Percentiles rank a stretch among this genome's conserved stretches.
phyloP scores from a whole-genome alignment of 2,888 invertebrate species.

The Drosophila seclusa region DNA sequence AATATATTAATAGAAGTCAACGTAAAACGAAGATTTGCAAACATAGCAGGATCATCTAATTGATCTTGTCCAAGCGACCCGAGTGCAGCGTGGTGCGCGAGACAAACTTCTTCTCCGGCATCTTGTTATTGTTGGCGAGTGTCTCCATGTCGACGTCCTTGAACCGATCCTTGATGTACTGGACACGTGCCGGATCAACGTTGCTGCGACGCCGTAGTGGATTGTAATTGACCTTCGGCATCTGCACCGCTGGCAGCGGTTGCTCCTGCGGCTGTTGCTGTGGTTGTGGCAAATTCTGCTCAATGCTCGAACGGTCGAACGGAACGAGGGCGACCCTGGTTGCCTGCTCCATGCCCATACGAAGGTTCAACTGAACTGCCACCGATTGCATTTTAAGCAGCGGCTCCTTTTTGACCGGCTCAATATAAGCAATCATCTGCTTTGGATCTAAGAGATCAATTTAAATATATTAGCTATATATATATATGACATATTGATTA shows the following conservation, averaged over 20 bases:
- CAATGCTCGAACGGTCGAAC: conserved; percentile 3
- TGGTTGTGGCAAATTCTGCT: conserved; percentile 7
- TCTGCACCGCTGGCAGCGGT: background rate
- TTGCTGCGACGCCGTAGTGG: conserved; percentile 56
- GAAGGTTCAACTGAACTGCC: background rate
- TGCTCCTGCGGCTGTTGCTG: background rate
- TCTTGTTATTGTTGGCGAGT: conserved; percentile 22
- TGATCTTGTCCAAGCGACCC: conserved; percentile 57
- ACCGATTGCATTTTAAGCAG: conserved; percentile 1
- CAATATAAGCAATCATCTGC: conserved; percentile 12
- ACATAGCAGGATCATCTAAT: conserved; percentile 18
- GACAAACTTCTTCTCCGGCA: conserved; percentile 47
- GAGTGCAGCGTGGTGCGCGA: conserved; percentile 60
- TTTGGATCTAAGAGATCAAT: conserved; percentile 14
- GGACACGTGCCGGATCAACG: conserved; percentile 55
- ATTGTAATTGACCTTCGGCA: conserved; percentile 38
- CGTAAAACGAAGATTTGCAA: conserved; percentile 1
- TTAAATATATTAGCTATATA: background rate
- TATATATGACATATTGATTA: background rate
- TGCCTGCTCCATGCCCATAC: conserved; percentile 9
- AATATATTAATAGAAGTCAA: conserved; percentile 25
- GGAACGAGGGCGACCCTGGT: conserved; percentile 15
- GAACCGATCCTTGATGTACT: conserved; percentile 56
- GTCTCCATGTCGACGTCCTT: conserved; percentile 39
- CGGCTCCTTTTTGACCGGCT: conserved; percentile 16